Percentiles rank a stretch among this genome's conserved stretches.
Conservation (phyloP, 2,888 invertebrate species). For the Dolichopus griseipennis region DNA sequence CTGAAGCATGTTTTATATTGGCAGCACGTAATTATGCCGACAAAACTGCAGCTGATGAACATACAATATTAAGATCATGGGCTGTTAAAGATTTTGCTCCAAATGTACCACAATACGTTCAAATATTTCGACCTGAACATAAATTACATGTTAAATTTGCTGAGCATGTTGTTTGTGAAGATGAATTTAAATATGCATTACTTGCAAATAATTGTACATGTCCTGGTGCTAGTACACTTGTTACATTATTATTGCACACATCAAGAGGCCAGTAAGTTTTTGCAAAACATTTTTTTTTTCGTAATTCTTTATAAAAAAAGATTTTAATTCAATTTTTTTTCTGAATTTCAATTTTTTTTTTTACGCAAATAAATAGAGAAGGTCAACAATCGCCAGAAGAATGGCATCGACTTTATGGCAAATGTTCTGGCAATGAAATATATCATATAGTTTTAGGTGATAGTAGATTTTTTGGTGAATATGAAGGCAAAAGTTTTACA, state of each 20-base stretch:
- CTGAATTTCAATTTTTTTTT: not conserved
- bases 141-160: conserved; percentile 98
- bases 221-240: conserved; percentile 93
- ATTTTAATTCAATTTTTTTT: not conserved
- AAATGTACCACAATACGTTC: conserved; percentile 92
- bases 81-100: conserved; percentile 98
- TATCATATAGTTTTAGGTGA: conserved; percentile 94
- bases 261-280: conserved; percentile 98
- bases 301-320: not conserved
- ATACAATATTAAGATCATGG: conserved; percentile 80
- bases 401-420: conserved; percentile 97
- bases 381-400: conserved; percentile 65
- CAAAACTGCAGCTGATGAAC: conserved; percentile 86
- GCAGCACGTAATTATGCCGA: conserved; percentile 94
- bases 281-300: conserved; percentile 19
- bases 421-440: conserved; percentile 98
- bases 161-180: conserved; percentile 96
- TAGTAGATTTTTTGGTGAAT: conserved; percentile 95
- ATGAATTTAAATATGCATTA: conserved; percentile 97
- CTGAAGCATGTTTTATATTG: conserved; percentile 93
- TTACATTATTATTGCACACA: conserved; percentile 90
- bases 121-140: conserved; percentile 93
- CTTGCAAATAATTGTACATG: conserved; percentile 97
- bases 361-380: conserved; percentile 30
- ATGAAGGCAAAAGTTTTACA: conserved; percentile 98